A percentile compares a stretch with the other conserved stretches of the same genome.
Conservation (phyloP, 2,888 invertebrate species). For the Acheta domesticus region DNA sequence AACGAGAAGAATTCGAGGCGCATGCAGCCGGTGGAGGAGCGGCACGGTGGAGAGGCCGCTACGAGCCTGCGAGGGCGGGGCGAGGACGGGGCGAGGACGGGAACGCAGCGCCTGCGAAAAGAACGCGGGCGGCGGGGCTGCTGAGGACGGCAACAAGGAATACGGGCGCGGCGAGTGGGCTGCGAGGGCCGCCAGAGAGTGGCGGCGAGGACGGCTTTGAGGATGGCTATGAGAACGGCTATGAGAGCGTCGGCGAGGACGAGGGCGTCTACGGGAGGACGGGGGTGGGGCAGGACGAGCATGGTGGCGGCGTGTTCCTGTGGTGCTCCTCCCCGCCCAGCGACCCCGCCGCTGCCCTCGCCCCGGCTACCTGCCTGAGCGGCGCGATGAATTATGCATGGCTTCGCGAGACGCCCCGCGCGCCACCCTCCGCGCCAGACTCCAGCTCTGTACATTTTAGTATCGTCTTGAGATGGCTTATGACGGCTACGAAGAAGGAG, state of each 20-base stretch:
- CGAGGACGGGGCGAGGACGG: no score
- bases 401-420: background rate
- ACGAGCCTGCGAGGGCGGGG: no score
- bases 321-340: background rate
- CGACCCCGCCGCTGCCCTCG: background rate
- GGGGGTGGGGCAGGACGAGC: background rate
- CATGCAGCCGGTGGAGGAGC: no score
- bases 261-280: background rate
- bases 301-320: background rate
- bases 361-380: background rate
- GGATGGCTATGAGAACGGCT: no score
- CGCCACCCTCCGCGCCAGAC: background rate
- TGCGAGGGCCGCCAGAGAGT: no score
- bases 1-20: no score
- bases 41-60: no score
- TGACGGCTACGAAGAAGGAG: slow-evolving; percentile 18
- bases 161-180: no score
- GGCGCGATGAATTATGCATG: background rate
- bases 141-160: no score
- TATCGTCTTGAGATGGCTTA: slow-evolving; percentile 18
- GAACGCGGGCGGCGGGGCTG: no score
- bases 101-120: no score
- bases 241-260: background rate
- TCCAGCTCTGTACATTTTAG: background rate
- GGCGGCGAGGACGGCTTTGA: no score